phyloP scores from a whole-genome alignment of 2,797 vertebrate genomes.

The Spheniscus humboldti region DNA sequence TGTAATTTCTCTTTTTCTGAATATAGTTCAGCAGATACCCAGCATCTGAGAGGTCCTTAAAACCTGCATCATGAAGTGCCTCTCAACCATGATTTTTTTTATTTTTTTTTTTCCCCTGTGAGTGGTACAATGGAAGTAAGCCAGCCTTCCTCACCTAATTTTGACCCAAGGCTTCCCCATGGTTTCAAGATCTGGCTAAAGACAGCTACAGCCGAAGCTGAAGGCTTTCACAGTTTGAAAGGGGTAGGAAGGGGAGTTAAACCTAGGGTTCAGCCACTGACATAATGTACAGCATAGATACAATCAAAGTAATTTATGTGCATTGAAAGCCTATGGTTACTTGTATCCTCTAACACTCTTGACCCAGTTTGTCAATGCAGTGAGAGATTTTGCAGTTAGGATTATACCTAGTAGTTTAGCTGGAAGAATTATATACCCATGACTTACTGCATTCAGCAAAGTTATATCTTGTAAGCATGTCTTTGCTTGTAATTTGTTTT shows the following conservation, averaged over 20 bases:
- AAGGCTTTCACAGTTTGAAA: neutral
- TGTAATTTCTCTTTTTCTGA: neutral
- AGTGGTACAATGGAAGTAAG: neutral
- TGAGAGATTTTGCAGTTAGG: neutral
- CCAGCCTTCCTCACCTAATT: neutral
- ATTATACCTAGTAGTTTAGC: neutral
- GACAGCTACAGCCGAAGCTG: neutral
- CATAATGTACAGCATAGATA: neutral
- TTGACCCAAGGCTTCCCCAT: neutral
- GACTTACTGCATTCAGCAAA: neutral
- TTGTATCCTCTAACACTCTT: neutral
- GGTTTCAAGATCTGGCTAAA: neutral
- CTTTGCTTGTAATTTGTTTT: neutral
- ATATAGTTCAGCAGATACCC: neutral
- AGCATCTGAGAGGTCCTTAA: neutral
- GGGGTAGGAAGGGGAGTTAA: neutral
- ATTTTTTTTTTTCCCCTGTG: neutral
- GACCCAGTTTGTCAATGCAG: neutral
- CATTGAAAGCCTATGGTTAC: fast-evolving
- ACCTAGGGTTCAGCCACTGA: neutral
- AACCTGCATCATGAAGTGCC: neutral
- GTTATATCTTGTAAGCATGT: neutral
- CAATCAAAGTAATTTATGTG: neutral
- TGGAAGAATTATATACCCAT: neutral
- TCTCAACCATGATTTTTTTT: neutral